A percentile compares a stretch with the other conserved stretches of the same genome.
Evolutionary conservation across 2,888 invertebrate genomes (phyloP).

Genomic region (Aphodius granarius): DNA sequence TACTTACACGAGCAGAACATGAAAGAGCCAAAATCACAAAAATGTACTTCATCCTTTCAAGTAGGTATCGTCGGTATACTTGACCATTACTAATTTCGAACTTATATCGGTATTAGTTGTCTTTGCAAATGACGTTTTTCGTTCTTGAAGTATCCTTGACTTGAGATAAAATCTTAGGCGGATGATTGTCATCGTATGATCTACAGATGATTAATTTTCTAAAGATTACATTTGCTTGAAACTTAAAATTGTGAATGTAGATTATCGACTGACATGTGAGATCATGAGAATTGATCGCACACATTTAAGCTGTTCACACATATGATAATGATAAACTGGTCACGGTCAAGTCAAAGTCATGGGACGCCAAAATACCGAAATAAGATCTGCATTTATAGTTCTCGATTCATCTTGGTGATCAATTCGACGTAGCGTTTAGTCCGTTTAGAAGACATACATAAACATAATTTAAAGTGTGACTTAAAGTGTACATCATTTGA

Average conservation of each 20-base stretch:
- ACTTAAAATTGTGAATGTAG: not conserved
- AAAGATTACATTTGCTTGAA: not conserved
- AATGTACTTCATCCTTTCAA: slow-evolving; percentile 1
- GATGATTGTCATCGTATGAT: not conserved
- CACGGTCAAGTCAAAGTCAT: no score
- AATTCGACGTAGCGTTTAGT: no score
- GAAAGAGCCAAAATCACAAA: slow-evolving; percentile 1
- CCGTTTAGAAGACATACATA: no score
- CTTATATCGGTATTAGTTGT: not conserved
- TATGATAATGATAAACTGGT: no score
- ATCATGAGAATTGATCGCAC: no score
- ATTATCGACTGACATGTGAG: no score
- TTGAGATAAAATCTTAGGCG: not conserved
- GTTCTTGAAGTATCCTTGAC: not conserved
- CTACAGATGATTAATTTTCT: not conserved
- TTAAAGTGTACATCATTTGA: no score
- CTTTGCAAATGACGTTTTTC: not conserved
- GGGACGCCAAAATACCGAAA: no score
- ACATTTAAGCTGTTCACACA: no score
- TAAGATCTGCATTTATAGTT: no score
- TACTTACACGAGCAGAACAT: not conserved
- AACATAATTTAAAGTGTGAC: no score
- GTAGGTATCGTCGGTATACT: not conserved
- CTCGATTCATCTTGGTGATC: no score
- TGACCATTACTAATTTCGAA: not conserved